phyloP scores from a whole-genome alignment of 2,113 vertebrate species.

The Pholis gunnellus region DNA sequence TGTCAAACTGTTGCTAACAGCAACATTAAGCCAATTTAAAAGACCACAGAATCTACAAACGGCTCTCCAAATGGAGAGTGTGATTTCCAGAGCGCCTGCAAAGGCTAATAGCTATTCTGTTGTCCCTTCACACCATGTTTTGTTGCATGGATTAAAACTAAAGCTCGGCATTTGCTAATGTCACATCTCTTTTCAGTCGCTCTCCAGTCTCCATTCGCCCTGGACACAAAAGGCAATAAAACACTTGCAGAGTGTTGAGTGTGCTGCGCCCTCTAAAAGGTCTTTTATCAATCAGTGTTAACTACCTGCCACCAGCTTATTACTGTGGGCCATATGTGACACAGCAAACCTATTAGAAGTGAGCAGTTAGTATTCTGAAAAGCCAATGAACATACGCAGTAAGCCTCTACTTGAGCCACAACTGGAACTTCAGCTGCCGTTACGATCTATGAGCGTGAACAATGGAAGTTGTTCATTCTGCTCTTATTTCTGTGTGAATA shows the following conservation, averaged over 20 bases:
- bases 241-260: slow-evolving; percentile 17
- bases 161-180: not conserved
- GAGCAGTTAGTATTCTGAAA: slow-evolving; percentile 20
- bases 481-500: not conserved
- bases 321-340: slow-evolving; percentile 55
- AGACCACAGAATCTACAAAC: not conserved
- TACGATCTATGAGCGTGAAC: slow-evolving; percentile 10
- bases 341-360: slow-evolving; percentile 37
- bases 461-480: not conserved
- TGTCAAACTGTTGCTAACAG: not conserved
- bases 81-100: not conserved
- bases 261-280: slow-evolving; percentile 36
- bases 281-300: slow-evolving; percentile 62
- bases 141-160: slow-evolving; percentile 15
- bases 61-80: not conserved
- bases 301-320: slow-evolving; percentile 55
- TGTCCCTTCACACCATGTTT: not conserved
- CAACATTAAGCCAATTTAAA: not conserved
- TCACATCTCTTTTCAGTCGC: slow-evolving; percentile 13
- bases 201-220: not conserved
- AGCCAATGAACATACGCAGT: not conserved
- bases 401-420: not conserved
- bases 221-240: slow-evolving; percentile 41
- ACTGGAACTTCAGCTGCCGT: not conserved
- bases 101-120: not conserved